Percentiles rank a stretch among this genome's conserved stretches.
Evolutionary conservation across 2,113 vertebrate genomes (phyloP).

Genomic region (Mesocricetus auratus): DNA sequence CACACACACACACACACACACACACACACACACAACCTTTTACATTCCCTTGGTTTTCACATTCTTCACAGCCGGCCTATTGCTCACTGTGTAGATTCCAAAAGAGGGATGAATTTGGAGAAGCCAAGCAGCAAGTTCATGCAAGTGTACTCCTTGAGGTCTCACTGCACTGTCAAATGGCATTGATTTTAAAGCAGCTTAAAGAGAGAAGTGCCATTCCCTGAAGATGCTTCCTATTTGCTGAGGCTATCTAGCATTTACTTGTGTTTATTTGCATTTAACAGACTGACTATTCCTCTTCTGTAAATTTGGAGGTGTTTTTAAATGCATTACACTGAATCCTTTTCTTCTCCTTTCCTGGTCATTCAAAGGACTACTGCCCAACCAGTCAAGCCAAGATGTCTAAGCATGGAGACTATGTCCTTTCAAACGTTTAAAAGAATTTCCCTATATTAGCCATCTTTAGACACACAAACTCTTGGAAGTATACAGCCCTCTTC

Average conservation of each 20-base stretch:
- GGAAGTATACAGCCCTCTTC: background rate
- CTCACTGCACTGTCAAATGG: background rate
- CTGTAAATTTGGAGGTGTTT: conserved; percentile 46
- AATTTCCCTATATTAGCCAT: background rate
- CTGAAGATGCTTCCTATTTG: conserved; percentile 49
- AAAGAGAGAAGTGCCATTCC: conserved; percentile 6
- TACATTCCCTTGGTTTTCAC: background rate
- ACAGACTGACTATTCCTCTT: conserved; percentile 26
- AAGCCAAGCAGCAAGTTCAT: background rate
- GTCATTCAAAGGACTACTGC: background rate
- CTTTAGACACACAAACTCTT: background rate
- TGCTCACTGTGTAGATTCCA: conserved; percentile 19
- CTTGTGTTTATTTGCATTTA: conserved; percentile 60
- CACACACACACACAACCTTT: background rate
- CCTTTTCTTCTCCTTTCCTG: conserved; percentile 64
- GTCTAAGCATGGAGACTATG: background rate
- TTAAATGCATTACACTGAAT: conserved; percentile 22
- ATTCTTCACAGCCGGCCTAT: conserved; percentile 1
- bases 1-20: background rate
- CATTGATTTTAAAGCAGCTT: conserved; percentile 54
- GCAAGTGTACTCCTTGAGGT: background rate
- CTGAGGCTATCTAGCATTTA: conserved; percentile 12
- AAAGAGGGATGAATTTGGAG: background rate
- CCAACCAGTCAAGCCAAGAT: conserved; percentile 4
- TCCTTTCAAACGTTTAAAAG: background rate